These are phyloP conservation scores for Dendrolimus punctatus DNA, from an alignment of 1,140 invertebrate genomes.

Conservation along the genomic window DNA sequence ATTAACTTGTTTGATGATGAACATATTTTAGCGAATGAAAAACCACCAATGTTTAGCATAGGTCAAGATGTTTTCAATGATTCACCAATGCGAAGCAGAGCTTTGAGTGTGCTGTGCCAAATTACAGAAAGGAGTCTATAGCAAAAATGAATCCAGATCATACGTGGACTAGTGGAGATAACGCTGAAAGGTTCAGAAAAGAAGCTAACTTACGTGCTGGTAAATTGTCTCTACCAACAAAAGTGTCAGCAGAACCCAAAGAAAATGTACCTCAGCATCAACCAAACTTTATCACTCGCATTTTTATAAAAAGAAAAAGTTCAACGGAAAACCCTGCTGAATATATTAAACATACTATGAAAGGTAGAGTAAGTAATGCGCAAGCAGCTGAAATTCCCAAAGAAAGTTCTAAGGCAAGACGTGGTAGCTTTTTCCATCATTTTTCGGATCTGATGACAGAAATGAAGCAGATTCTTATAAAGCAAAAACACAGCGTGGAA, in stretches of 20 bases:
- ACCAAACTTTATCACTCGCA: constrained; percentile 36
- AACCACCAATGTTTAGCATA: constrained; percentile 72
- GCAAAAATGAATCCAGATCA: constrained; percentile 67
- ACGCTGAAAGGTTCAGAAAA: constrained; percentile 72
- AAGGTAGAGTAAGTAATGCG: constrained; percentile 33
- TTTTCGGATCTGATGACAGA: constrained; percentile 35
- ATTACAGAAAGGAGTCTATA: constrained; percentile 56
- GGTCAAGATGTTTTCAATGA: constrained; percentile 63
- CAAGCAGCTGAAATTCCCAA: constrained; percentile 32
- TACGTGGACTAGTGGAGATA: constrained; percentile 80
- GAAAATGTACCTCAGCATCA: constrained; percentile 29
- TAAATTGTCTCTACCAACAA: constrained; percentile 50
- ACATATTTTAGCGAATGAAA: constrained; percentile 79
- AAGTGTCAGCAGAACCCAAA: constrained; percentile 11
- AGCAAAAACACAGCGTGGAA: constrained; percentile 34
- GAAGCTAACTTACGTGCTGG: constrained; percentile 64
- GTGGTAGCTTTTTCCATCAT: constrained; percentile 45
- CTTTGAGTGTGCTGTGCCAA: constrained; percentile 67
- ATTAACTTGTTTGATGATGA: constrained; percentile 79
- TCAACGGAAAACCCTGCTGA: constrained; percentile 46
- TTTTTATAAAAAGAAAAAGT: constrained; percentile 45
- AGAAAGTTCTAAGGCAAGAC: constrained; percentile 29
- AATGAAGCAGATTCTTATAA: constrained; percentile 29
- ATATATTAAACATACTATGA: constrained; percentile 52
- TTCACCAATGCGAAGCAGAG: constrained; percentile 67